Percentiles rank a stretch among this genome's conserved stretches.
Conservation (phyloP, 2,888 invertebrate species). For the Geophilus truncorum region DNA sequence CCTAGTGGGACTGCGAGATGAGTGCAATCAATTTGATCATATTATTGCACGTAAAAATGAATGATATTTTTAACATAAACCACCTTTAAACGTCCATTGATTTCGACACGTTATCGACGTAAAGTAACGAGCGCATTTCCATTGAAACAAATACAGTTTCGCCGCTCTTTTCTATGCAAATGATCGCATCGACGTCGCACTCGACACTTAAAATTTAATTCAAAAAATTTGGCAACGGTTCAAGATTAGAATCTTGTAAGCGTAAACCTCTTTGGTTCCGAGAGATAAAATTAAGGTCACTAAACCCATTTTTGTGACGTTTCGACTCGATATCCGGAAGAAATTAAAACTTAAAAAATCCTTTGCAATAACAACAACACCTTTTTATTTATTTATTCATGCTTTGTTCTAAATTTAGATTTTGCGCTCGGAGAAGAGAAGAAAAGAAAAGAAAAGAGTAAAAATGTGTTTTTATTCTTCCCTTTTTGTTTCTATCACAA, state of each 20-base stretch:
- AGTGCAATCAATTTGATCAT: too few relatives aligned
- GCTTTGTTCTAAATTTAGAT: neutral
- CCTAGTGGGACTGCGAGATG: too few relatives aligned
- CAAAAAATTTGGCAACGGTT: neutral
- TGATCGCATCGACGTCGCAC: neutral
- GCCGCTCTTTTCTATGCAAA: neutral
- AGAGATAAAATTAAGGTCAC: constrained; percentile 16
- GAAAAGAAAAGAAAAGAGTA: neutral
- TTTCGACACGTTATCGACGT: too few relatives aligned
- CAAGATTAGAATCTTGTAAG: neutral
- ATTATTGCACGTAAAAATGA: too few relatives aligned
- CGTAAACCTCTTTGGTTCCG: neutral
- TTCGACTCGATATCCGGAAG: neutral
- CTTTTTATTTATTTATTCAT: neutral
- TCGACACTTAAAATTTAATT: neutral
- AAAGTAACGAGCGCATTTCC: too few relatives aligned
- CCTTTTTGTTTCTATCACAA: neutral
- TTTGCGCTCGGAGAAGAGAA: neutral
- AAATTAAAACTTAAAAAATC: too few relatives aligned
- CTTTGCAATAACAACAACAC: too few relatives aligned
- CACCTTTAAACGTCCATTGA: too few relatives aligned
- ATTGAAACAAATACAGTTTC: neutral
- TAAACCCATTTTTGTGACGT: neutral
- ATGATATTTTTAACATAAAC: too few relatives aligned
- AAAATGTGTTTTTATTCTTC: neutral